Evolutionary conservation across 2,113 vertebrate genomes (phyloP), one percentile per base, ranked within the genome.

Genomic region (Antigone vipio): DNA sequence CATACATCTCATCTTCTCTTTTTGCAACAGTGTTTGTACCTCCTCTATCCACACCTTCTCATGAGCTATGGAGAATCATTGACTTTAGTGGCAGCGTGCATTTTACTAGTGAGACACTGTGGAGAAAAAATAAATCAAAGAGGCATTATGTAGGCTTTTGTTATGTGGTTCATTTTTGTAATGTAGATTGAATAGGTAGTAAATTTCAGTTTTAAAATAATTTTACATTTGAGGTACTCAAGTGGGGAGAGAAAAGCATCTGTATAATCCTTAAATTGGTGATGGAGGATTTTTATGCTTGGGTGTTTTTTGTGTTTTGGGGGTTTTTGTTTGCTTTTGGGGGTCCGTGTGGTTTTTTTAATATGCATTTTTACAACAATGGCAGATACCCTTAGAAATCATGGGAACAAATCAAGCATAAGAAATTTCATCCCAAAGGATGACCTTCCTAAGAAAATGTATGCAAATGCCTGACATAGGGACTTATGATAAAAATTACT

Each of bases 1-100:
- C 14, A 2, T 22, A 24, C 0, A 9, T 59, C 34, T 32, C 12
- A 20, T 76, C 20, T 34, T 89, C 17, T 64, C 13, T 60, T 94
- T 60, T 79, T 53, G 34, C 47, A 50, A 4, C 10, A 12, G 9
- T 18, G 9, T 79, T 55, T 60, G 9, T 38, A 34, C 9, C 3
- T 3, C 53, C 27, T 76, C 32, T 71, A 0, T 55, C 34, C 8
- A 0, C 2, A 0, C 19, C 6, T 55, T 92, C 29, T 68, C 10
- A 8, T 15, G 16, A 68, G 58, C 26, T 67, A 18, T 19, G 11
- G 8, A 47, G 21, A 91, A 29, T 49, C 26, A 20, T 5, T 66
- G 42, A 35, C 52, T 85, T 81, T 2, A 50, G 52, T 52, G 30
- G 44, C 53, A 88, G 11, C 5, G 4, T 55, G 56, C 29, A 29